Evolutionary conservation across 2,888 invertebrate species (phyloP), one percentile per base, ranked within the genome.

Genomic region (Zonitis immaculata): DNA sequence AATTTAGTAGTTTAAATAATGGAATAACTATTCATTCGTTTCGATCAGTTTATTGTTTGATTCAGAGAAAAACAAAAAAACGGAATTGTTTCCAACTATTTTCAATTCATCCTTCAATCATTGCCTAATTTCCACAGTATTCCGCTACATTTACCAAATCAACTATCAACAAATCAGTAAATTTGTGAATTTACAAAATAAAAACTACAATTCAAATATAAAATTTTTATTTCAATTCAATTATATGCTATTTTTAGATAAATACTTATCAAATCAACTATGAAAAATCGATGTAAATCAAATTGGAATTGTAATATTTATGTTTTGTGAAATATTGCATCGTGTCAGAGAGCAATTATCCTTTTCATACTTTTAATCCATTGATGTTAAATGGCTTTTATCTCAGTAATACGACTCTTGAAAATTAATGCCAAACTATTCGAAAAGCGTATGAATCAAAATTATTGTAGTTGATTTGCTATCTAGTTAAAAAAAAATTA

Each of bases 371-470:
- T 28, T 42, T 47, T 49, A 52, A 52, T 52, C 49, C 42, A 11
- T 22, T n/a, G 20, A 44, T 45, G 52, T 49, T 48, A 49, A 52
- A 49, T 39, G 44, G 45, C 35, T 49, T 47, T 44, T 49, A 45
- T 49, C 44, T 44, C 20, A n/a, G 18, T 39, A 20, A 39, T 39
- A 18, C 20, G 11, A 39, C n/a, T 20, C 16, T 9, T 16, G 9
- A 16, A 16, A 18, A 39, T 18, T 18, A 39, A 39, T 20, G 35
- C 3, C 9, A 7, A 4, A 6, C 12, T 7, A 8, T 32, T 32
- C 3, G 7, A 8, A 8, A 9, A 16, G 1, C 16, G 7, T 32
- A 7, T 16, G 1, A 12, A 16, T 35, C 16, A 7, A 35, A 16
- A 16, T 14, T 9, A 9, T 35, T 35, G 16, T 6, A 8, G 16